Percentiles rank a stretch among this genome's conserved stretches.
These are phyloP conservation scores for Knipowitschia caucasica DNA, from an alignment of 2,797 vertebrate species.

Conservation along the genomic window DNA sequence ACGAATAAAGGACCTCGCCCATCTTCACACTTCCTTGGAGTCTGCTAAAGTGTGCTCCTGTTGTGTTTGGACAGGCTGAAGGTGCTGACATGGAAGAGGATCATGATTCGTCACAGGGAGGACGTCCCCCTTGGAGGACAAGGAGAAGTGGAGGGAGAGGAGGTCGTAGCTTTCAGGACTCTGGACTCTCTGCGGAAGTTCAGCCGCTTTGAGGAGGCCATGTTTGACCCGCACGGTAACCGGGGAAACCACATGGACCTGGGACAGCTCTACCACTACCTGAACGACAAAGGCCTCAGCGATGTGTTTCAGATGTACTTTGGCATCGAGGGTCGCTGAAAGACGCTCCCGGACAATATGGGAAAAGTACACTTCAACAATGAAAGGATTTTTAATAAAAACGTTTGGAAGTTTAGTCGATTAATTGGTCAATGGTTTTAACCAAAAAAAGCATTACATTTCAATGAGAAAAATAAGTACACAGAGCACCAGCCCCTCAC, in stretches of 20 bases:
- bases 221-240: slow-evolving; percentile 85
- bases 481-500: no score
- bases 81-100: slow-evolving; percentile 94
- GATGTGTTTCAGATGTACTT: slow-evolving; percentile 86
- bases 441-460: no score
- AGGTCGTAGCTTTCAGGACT: slow-evolving; percentile 27
- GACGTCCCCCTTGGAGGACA: slow-evolving; percentile 78
- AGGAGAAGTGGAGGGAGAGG: slow-evolving; percentile 33
- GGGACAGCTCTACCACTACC: slow-evolving; percentile 89
- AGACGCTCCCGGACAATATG: no score
- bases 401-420: no score
- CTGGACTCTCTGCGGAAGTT: slow-evolving; percentile 82
- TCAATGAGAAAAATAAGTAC: no score
- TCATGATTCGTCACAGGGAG: slow-evolving; percentile 93
- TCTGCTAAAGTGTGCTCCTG: not conserved
- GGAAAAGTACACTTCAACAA: no score
- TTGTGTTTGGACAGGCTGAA: slow-evolving; percentile 79
- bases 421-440: no score
- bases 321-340: slow-evolving; percentile 75
- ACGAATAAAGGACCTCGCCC: no score
- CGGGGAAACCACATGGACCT: slow-evolving; percentile 96
- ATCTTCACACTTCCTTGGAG: no score
- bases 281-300: slow-evolving; percentile 85
- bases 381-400: no score
- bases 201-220: slow-evolving; percentile 86